Conservation (phyloP, 2,113 vertebrate species). For the Passer domesticus region DNA sequence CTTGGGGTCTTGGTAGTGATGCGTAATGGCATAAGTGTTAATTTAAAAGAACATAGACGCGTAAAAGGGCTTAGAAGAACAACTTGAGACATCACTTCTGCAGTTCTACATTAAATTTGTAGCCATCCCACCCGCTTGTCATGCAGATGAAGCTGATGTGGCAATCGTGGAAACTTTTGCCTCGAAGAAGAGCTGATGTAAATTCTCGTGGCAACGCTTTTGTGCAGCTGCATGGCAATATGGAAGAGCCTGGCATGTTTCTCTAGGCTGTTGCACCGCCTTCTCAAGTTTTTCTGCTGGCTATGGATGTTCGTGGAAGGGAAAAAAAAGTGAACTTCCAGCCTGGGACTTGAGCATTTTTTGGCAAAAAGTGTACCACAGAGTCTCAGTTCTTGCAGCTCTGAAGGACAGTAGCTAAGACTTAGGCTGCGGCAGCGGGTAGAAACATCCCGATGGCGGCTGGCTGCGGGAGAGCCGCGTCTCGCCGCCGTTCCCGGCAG, state of each 20-base stretch:
- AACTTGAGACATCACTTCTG: rapidly evolving
- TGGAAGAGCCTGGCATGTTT: not conserved
- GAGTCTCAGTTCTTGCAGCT: not conserved
- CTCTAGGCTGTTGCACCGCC: not conserved
- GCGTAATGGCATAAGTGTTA: not conserved
- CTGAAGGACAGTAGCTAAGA: not conserved
- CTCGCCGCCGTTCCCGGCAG: not conserved
- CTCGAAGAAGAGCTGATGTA: not conserved
- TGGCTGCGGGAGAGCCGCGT: not conserved
- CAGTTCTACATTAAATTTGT: rapidly evolving
- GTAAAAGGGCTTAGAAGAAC: not conserved
- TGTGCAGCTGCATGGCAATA: not conserved
- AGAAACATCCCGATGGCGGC: not conserved
- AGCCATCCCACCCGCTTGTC: not conserved
- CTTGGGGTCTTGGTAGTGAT: not conserved
- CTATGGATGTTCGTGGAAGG: not conserved
- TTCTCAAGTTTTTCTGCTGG: not conserved
- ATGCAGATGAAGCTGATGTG: not conserved
- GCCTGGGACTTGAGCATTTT: not conserved
- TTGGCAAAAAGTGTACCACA: not conserved
- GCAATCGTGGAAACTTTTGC: not conserved
- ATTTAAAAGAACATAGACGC: not conserved
- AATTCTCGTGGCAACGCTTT: not conserved
- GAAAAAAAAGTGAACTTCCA: not conserved
- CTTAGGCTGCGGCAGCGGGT: not conserved